Evolutionary conservation across 1,140 invertebrate species (phyloP).

Genomic region (Orchesella cincta): DNA sequence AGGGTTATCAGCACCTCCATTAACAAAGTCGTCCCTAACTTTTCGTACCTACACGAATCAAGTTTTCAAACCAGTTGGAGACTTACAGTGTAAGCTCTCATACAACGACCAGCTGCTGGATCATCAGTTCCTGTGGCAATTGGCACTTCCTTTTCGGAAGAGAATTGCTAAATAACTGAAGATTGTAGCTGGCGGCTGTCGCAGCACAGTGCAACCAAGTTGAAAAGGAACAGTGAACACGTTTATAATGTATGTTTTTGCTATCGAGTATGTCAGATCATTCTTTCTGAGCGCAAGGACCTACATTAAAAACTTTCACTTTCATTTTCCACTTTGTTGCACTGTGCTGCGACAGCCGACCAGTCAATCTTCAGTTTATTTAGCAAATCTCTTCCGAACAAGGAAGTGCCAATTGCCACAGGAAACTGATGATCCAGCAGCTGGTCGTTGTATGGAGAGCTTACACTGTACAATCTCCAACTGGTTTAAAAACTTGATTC

Average conservation of each 20-base stretch:
- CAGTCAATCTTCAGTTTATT: no score
- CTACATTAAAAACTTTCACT: no score
- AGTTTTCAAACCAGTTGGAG: neutral
- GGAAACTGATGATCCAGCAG: neutral
- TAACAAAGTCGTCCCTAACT: neutral
- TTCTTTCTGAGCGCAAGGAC: no score
- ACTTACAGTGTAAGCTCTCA: neutral
- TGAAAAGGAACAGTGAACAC: no score
- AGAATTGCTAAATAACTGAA: no score
- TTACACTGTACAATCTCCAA: neutral
- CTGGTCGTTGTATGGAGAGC: neutral
- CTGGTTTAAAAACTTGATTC: neutral
- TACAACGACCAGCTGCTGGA: neutral
- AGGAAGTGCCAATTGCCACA: neutral
- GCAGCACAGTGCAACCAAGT: no score
- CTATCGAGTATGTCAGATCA: no score
- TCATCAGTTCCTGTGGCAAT: neutral
- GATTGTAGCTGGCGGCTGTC: no score
- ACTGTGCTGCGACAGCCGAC: no score
- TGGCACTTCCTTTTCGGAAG: slow-evolving; percentile 20
- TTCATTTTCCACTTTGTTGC: no score
- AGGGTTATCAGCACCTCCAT: neutral
- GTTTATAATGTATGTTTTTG: no score
- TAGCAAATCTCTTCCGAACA: slow-evolving; percentile 30
- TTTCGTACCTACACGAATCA: neutral